Conservation (phyloP, 2,113 vertebrate genomes). For the Odobenus rosmarus region DNA sequence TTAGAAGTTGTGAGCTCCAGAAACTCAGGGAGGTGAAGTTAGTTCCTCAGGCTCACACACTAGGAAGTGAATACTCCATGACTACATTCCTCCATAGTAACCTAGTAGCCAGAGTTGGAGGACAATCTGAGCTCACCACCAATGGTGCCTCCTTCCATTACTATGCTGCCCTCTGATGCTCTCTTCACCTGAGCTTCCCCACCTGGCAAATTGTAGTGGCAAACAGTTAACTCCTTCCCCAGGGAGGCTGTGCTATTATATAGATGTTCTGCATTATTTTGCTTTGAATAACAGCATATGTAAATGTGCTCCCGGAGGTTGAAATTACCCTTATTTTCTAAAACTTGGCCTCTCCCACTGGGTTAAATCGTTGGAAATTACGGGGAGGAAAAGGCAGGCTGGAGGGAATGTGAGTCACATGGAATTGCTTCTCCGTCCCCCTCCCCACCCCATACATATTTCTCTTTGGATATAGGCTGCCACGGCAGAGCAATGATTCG, state of each 20-base stretch:
- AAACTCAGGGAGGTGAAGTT: not conserved
- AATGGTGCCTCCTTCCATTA: not conserved
- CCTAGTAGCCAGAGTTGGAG: not conserved
- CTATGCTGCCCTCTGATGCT: not conserved
- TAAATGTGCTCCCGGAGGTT: conserved; percentile 68
- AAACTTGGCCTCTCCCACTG: conserved; percentile 60
- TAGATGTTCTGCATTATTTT: conserved; percentile 72
- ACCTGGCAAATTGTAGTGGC: conserved; percentile 69
- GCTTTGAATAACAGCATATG: conserved; percentile 66
- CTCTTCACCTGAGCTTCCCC: conserved; percentile 71
- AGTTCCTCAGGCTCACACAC: not conserved
- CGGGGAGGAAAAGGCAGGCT: conserved; percentile 42
- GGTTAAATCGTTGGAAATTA: conserved; percentile 70
- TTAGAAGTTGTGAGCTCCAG: not conserved
- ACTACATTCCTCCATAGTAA: not conserved
- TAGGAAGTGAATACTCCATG: not conserved
- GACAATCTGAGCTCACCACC: not conserved
- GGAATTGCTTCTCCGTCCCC: not conserved
- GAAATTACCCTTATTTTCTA: conserved; percentile 68
- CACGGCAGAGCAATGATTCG: not conserved
- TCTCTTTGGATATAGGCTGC: not conserved
- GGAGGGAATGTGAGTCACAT: conserved; percentile 44
- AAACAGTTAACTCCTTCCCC: conserved; percentile 55
- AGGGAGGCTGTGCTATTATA: conserved; percentile 58
- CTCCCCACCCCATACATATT: not conserved